Evolutionary conservation across 35 echinoderm and acorn worm genomes (phyloP).

Genomic region (Ophiothrix spiculata): DNA sequence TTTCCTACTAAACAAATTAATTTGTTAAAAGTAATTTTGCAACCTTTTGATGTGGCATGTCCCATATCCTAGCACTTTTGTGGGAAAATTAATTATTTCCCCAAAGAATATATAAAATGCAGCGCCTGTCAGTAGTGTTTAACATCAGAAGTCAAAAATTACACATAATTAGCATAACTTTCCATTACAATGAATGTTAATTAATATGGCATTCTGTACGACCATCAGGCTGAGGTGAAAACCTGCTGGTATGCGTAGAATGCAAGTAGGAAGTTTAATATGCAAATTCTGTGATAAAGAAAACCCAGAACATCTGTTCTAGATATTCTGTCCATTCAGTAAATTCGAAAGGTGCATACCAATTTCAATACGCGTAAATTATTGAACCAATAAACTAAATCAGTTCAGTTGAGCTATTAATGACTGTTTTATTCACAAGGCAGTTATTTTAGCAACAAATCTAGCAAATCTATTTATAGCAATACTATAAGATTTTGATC

Average conservation of each 20-base stretch:
- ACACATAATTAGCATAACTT: background rate
- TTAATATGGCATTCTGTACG: background rate
- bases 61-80: too few species aligned
- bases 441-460: too few species aligned
- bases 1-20: too few species aligned
- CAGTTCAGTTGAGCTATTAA: too few species aligned
- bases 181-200: background rate
- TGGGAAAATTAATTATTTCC: too few species aligned
- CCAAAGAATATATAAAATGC: too few species aligned
- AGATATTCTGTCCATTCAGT: background rate
- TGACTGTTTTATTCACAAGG: background rate
- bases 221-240: background rate
- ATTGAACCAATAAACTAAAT: background rate
- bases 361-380: background rate
- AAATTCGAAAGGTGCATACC: background rate
- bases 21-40: too few species aligned
- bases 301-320: background rate
- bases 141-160: background rate
- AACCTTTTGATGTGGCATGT: too few species aligned
- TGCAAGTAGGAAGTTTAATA: too few species aligned
- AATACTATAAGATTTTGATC: too few species aligned
- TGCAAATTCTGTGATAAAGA: background rate
- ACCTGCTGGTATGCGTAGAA: constrained; percentile 1
- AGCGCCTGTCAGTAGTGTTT: background rate
- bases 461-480: too few species aligned